These are phyloP conservation scores for Linnaemya tessellans DNA, from an alignment of 2,888 invertebrate species.

Conservation along the genomic window DNA sequence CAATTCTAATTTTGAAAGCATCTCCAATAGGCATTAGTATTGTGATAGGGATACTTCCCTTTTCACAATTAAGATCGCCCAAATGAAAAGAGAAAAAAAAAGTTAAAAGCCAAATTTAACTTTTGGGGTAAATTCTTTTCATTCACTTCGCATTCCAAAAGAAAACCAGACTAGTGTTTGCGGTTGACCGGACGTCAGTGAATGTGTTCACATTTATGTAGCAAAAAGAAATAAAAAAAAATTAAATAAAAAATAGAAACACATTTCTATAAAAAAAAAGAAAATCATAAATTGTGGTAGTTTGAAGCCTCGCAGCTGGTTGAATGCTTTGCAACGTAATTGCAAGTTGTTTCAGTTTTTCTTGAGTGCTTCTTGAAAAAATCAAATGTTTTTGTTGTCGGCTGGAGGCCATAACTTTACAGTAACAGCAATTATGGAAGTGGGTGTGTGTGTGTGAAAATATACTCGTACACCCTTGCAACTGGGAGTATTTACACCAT, in stretches of 20 bases:
- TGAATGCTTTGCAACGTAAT: constrained; percentile 62
- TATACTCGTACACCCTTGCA: not conserved
- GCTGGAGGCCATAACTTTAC: constrained; percentile 55
- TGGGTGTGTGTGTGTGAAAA: not conserved
- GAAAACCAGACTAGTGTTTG: constrained; percentile 29
- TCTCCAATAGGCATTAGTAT: not conserved
- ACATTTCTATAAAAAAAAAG: not conserved
- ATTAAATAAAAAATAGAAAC: no score
- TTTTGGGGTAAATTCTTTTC: not conserved
- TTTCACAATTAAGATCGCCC: not conserved
- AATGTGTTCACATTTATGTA: not conserved
- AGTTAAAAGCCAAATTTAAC: constrained; percentile 20
- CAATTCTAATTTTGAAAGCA: not conserved
- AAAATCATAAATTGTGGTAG: constrained; percentile 44
- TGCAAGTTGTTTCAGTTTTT: constrained; percentile 55
- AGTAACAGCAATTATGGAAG: constrained; percentile 21
- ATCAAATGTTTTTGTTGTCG: constrained; percentile 13
- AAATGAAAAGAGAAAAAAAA: not conserved
- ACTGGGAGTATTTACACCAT: not conserved
- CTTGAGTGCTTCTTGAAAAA: not conserved
- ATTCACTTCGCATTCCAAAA: constrained; percentile 12
- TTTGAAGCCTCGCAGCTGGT: constrained; percentile 38
- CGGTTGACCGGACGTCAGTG: constrained; percentile 34
- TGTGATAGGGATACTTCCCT: not conserved
- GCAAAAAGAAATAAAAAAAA: not conserved